Percentiles rank a stretch among this genome's conserved stretches.
Conservation (phyloP, 92 coral and sea anemone genomes). For the Desmophyllum pertusum region DNA sequence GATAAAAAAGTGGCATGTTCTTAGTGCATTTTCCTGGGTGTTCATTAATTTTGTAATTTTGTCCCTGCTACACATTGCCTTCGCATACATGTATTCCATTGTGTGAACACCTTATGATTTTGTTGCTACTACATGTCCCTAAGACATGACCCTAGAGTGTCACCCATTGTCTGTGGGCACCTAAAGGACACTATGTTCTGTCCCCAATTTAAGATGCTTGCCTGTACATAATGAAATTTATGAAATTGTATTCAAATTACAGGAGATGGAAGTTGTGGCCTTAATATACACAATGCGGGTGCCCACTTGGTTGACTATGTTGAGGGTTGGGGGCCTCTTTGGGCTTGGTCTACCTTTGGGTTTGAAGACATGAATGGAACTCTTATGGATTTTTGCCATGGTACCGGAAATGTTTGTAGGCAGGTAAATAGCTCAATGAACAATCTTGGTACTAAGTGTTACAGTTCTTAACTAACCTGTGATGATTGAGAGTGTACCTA, state of each 20-base stretch:
- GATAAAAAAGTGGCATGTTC: too few relatives aligned
- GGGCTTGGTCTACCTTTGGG: conserved; percentile 72
- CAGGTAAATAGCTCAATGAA: conserved; percentile 34
- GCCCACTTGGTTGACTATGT: conserved; percentile 63
- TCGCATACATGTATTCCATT: too few relatives aligned
- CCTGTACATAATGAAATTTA: too few relatives aligned
- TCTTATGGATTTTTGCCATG: conserved; percentile 49
- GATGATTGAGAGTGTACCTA: too few relatives aligned
- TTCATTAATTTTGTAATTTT: too few relatives aligned
- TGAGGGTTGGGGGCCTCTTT: conserved; percentile 66
- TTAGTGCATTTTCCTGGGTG: too few relatives aligned
- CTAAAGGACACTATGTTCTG: not conserved
- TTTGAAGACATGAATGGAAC: conserved; percentile 69
- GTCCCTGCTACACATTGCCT: too few relatives aligned
- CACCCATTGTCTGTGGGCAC: not conserved
- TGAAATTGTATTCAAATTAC: too few relatives aligned
- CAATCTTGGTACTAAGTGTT: not conserved
- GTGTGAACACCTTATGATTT: too few relatives aligned
- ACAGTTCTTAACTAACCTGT: not conserved
- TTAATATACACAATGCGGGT: conserved; percentile 72
- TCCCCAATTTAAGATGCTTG: too few relatives aligned
- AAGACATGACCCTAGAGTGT: too few relatives aligned
- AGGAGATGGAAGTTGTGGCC: conserved; percentile 73
- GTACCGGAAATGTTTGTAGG: conserved; percentile 67
- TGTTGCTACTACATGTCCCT: too few relatives aligned